A percentile compares a stretch with the other conserved stretches of the same genome.
Evolutionary conservation across 2,113 vertebrate genomes (phyloP).

Genomic region (Blennius ocellaris): DNA sequence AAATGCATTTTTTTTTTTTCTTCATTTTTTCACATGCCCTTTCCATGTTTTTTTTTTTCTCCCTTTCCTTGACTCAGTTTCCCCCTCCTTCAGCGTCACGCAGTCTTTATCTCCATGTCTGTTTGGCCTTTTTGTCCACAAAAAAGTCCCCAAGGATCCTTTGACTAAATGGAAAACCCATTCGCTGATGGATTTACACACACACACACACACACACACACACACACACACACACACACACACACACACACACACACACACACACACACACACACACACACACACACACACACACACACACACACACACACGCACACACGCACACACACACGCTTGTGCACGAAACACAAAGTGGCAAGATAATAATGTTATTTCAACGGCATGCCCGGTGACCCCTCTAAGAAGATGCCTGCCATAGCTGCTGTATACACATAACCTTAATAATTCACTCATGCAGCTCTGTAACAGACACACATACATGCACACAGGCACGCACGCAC

Average conservation of each 20-base stretch:
- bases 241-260: no score
- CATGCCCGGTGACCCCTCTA: constrained; percentile 74
- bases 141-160: constrained; percentile 65
- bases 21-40: no score
- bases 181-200: constrained; percentile 48
- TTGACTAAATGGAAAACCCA: constrained; percentile 66
- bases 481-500: constrained; percentile 41
- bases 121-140: constrained; percentile 61
- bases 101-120: constrained; percentile 52
- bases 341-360: constrained; percentile 38
- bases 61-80: background rate
- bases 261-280: background rate
- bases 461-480: constrained; percentile 45
- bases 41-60: background rate
- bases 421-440: constrained; percentile 69
- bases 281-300: constrained; percentile 13
- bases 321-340: constrained; percentile 1
- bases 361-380: constrained; percentile 74
- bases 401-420: constrained; percentile 67
- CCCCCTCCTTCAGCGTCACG: constrained; percentile 10
- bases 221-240: no score
- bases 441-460: constrained; percentile 64
- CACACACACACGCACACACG: background rate
- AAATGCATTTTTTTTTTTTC: background rate
- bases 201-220: constrained; percentile 3